Percentiles rank a stretch among this genome's conserved stretches.
These are phyloP conservation scores for Rhyacichthys aspro DNA, from an alignment of 2,797 vertebrate species.

Conservation along the genomic window DNA sequence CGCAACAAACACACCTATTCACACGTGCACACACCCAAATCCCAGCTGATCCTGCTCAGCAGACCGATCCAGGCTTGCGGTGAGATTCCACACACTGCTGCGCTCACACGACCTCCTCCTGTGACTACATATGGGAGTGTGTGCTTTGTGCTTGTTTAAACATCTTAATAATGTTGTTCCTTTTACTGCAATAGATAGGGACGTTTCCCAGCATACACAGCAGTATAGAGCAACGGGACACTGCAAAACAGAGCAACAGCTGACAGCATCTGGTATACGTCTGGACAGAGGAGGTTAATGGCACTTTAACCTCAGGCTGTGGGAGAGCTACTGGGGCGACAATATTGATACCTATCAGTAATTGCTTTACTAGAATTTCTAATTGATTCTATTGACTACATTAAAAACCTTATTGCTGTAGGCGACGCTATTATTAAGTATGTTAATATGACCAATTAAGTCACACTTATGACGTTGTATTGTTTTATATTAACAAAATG, in stretches of 20 bases:
- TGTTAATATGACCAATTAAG: no score
- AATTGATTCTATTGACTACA: no score
- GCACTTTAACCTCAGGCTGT: slow-evolving; percentile 60
- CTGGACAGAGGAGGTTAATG: slow-evolving; percentile 63
- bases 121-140: slow-evolving; percentile 13
- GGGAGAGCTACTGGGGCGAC: slow-evolving; percentile 37
- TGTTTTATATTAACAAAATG: no score
- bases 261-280: slow-evolving; percentile 59
- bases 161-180: slow-evolving; percentile 61
- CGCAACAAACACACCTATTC: slow-evolving; percentile 43
- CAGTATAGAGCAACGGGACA: slow-evolving; percentile 16
- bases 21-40: slow-evolving; percentile 37
- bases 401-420: no score
- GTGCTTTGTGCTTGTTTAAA: slow-evolving; percentile 57
- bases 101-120: slow-evolving; percentile 29
- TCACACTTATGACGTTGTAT: no score
- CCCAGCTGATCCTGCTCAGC: slow-evolving; percentile 54
- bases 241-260: slow-evolving; percentile 57
- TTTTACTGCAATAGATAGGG: slow-evolving; percentile 42
- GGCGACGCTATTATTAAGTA: no score
- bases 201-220: slow-evolving; percentile 50
- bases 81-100: slow-evolving; percentile 34
- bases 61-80: slow-evolving; percentile 20
- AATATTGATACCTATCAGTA: background rate
- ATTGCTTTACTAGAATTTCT: no score